phyloP scores from a whole-genome alignment of 1,140 invertebrate genomes.

The Sycobia sp. region DNA sequence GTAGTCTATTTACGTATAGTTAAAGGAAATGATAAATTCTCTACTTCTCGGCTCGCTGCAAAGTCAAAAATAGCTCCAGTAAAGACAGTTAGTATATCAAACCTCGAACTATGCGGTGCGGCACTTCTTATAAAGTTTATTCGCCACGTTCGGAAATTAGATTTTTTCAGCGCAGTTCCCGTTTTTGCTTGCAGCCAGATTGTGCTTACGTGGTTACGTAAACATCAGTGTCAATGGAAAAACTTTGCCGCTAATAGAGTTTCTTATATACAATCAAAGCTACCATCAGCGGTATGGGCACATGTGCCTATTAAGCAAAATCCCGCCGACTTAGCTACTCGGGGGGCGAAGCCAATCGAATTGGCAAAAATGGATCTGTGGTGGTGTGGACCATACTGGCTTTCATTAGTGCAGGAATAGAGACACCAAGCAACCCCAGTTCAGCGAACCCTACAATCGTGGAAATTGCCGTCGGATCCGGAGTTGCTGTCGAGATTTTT shows the following conservation, averaged over 20 bases:
- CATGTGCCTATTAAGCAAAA: background rate
- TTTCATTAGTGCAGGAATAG: background rate
- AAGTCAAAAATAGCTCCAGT: no score
- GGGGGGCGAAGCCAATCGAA: background rate
- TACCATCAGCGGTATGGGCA: background rate
- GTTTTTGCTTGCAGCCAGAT: background rate
- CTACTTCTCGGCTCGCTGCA: background rate
- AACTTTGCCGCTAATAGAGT: background rate
- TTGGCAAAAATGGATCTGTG: background rate
- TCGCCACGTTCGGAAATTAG: background rate
- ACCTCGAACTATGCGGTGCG: no score
- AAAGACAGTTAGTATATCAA: no score
- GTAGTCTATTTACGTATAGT: no score
- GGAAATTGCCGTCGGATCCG: no score
- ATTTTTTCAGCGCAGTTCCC: background rate
- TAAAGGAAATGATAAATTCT: no score
- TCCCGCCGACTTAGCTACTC: background rate
- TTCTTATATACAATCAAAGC: background rate
- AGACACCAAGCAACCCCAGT: background rate
- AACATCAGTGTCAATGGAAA: constrained; percentile 3
- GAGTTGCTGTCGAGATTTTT: background rate
- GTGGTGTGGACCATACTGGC: background rate
- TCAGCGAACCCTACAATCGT: no score
- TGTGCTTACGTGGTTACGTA: background rate
- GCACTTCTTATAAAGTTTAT: background rate